A percentile compares a stretch with the other conserved stretches of the same genome.
These are phyloP conservation scores for Morinoia aosen DNA, from an alignment of 2,888 invertebrate genomes.

Conservation along the genomic window DNA sequence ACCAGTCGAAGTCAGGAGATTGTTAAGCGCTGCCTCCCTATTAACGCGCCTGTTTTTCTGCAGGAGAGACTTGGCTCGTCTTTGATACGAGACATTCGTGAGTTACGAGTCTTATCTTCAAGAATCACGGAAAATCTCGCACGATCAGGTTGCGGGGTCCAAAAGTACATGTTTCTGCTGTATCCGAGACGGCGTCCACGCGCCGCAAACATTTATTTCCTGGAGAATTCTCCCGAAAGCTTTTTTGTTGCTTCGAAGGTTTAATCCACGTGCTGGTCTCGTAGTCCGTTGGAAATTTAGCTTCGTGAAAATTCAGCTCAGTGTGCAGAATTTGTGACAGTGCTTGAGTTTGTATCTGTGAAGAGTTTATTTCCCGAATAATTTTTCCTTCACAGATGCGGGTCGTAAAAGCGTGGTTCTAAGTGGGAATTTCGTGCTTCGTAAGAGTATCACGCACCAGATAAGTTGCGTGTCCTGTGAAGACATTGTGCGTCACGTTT, in stretches of 20 bases:
- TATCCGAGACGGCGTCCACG: neutral
- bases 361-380: neutral
- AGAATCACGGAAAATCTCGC: slow-evolving; percentile 3
- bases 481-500: neutral
- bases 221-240: neutral
- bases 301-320: neutral
- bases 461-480: neutral
- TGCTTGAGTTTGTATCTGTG: neutral
- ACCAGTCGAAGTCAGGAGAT: neutral
- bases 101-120: neutral
- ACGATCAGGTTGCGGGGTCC: neutral
- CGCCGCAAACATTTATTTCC: neutral
- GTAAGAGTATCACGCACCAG: neutral
- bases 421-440: neutral
- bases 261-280: neutral
- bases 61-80: neutral
- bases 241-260: neutral
- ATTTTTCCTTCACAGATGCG: neutral
- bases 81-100: neutral
- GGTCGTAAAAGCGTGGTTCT: neutral
- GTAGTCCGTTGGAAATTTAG: neutral
- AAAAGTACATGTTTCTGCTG: neutral
- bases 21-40: neutral
- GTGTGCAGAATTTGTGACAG: neutral
- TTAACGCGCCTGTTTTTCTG: neutral